Evolutionary conservation across 2,797 vertebrate genomes (phyloP), one percentile per base, ranked within the genome.

Genomic region (Kryptopterus vitreolus): DNA sequence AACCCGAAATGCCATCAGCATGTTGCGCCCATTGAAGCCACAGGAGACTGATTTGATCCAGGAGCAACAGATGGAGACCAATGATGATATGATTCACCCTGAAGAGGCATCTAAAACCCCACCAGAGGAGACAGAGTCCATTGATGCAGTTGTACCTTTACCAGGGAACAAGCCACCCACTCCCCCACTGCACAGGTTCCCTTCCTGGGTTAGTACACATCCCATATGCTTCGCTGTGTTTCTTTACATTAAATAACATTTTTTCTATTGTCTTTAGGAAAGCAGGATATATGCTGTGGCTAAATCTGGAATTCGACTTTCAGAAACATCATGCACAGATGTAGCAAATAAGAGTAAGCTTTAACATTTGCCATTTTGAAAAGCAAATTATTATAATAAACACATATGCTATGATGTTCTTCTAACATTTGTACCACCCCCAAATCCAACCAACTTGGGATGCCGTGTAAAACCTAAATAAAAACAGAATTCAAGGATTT

Each of bases 281-380:
- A 97, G 95, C 92, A 96, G 97, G 83, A 99, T 99, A 90, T 99
- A 99, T 82, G 96, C 97, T 66, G 96, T 99, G 84, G 98, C 98
- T 85, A 97, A 97, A 88, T 98, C 97, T 82, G 98, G 98, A 83
- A 96, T 99, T 88, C 93, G 94, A 81, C 94, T 99, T 89, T 99
- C 97, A 50, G 96, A 97, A 90, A 95, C 94, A 48, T 94, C 95
- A 77, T 93, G 89, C 83, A 9, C 92, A 85, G 95, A 97, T 76
- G 88, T 92, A 70, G 83, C 90, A 62, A 95, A 92, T 89, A 96
- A 95, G 95, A 94, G 98, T 98, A 91, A 92, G 92, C 91, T 72
- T 35, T 35, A 7, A 72, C 2, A 69, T 29, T n/a, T 33, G 26
- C 5, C 9, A 13, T 29, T 4, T 16, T 26, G 10, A 53, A 71